Evolutionary conservation across 2,797 vertebrate species (phyloP).

Genomic region (Gouania willdenowi): DNA sequence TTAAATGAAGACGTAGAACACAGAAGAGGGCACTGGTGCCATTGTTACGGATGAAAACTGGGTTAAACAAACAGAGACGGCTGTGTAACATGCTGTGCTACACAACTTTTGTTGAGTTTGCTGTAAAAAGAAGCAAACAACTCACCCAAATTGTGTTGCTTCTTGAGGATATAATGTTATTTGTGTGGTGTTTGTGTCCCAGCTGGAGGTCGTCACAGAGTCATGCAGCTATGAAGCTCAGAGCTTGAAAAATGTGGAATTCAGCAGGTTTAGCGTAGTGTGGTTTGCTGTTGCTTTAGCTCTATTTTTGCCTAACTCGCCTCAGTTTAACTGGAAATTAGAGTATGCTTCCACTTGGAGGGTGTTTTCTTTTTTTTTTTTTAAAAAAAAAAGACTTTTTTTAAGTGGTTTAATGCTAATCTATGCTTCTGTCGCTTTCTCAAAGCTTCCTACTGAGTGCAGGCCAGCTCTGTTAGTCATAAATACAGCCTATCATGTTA

Average conservation of each 20-base stretch:
- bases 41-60: background rate
- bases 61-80: background rate
- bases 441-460: conserved; percentile 3
- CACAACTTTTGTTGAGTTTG: conserved; percentile 8
- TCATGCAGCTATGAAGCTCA: background rate
- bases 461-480: conserved; percentile 27
- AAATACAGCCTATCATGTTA: conserved; percentile 40
- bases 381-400: background rate
- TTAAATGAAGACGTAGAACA: background rate
- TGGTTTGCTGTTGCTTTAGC: background rate
- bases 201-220: conserved; percentile 23
- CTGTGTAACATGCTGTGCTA: background rate
- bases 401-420: background rate
- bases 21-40: background rate
- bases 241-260: conserved; percentile 6
- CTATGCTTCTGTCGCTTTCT: conserved; percentile 3
- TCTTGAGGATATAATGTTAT: conserved; percentile 19
- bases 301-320: background rate
- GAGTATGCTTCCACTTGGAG: background rate
- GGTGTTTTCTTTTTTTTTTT: background rate
- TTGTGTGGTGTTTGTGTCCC: conserved; percentile 15
- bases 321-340: background rate
- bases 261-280: background rate
- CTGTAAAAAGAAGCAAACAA: background rate
- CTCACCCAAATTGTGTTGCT: no score